These are phyloP conservation scores for Clusia tigrina DNA, from an alignment of 2,888 invertebrate genomes.

Conservation along the genomic window DNA sequence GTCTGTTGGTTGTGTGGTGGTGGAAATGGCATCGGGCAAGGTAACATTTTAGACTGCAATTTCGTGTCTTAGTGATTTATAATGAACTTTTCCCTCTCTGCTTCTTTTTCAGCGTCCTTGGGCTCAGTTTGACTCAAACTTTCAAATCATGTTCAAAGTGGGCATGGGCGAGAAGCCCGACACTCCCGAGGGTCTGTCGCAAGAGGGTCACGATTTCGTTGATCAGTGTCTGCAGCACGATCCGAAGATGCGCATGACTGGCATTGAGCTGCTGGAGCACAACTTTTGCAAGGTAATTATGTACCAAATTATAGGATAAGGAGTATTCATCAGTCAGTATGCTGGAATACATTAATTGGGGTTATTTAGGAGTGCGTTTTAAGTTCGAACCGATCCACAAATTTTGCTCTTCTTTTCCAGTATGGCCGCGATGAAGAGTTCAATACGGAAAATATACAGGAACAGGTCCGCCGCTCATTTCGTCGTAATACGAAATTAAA, in stretches of 20 bases:
- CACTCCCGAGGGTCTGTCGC: constrained; percentile 77
- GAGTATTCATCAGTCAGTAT: background rate
- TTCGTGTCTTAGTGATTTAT: background rate
- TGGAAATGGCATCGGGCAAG: constrained; percentile 95
- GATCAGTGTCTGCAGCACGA: constrained; percentile 82
- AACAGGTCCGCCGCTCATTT: constrained; percentile 55
- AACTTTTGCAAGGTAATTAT: constrained; percentile 73
- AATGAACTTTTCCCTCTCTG: background rate
- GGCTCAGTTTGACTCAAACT: constrained; percentile 90
- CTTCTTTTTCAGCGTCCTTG: constrained; percentile 77
- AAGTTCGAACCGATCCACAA: constrained; percentile 1
- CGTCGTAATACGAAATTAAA: constrained; percentile 44
- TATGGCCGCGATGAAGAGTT: constrained; percentile 58
- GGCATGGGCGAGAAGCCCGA: constrained; percentile 89
- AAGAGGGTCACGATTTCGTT: constrained; percentile 85
- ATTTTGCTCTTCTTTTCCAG: constrained; percentile 37
- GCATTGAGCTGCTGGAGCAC: constrained; percentile 75
- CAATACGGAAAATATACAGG: constrained; percentile 51
- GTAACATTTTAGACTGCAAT: constrained; percentile 62
- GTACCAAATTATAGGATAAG: background rate
- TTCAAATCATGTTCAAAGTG: constrained; percentile 95
- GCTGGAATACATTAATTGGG: background rate
- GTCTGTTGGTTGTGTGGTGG: constrained; percentile 94
- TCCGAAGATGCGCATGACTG: constrained; percentile 76
- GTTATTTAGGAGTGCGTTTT: background rate